Evolutionary conservation across 2,113 vertebrate species (phyloP).

Genomic region (Promerops cafer): DNA sequence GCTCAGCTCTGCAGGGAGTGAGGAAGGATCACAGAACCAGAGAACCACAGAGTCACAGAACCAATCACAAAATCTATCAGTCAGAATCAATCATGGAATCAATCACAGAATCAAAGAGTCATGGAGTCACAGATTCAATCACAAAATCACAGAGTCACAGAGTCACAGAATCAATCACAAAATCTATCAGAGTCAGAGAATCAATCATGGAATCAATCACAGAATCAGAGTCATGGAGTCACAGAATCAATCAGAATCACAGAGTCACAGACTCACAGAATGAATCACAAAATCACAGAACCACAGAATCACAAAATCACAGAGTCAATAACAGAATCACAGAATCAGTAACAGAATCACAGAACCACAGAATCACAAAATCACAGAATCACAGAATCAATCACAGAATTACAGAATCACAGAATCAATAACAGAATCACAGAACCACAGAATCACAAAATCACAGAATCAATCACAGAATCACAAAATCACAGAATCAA

Average conservation of each 20-base stretch:
- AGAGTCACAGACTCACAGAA: not conserved
- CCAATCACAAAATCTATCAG: too few relatives aligned
- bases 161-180: too few relatives aligned
- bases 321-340: not conserved
- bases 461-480: not conserved
- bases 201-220: not conserved
- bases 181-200: too few relatives aligned
- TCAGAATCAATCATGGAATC: not conserved
- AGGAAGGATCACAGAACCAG: not conserved
- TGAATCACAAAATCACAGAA: not conserved
- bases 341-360: not conserved
- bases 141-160: not conserved
- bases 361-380: not conserved
- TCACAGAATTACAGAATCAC: not conserved
- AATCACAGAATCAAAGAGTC: too few relatives aligned
- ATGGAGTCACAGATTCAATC: not conserved
- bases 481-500: not conserved
- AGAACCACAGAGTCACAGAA: too few relatives aligned
- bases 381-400: not conserved
- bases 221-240: not conserved
- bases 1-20: rapidly evolving
- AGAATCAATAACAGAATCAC: not conserved
- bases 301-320: not conserved
- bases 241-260: too few relatives aligned
- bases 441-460: not conserved